Evolutionary conservation across 2,888 invertebrate species (phyloP).

Genomic region (Leucophora obtusa): DNA sequence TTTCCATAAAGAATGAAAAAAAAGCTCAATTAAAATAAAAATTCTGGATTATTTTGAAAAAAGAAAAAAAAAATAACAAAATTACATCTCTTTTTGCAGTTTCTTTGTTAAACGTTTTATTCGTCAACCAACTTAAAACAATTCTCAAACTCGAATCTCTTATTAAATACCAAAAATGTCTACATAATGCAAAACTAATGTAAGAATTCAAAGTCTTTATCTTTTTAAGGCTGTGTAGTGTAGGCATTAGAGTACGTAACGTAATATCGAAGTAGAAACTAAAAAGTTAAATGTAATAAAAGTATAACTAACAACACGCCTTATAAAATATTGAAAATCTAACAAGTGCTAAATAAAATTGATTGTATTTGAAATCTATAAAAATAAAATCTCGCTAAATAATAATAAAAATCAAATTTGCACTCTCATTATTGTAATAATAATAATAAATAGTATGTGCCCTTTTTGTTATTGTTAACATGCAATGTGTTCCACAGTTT

Average conservation of each 20-base stretch:
- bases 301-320: conserved; percentile 22
- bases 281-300: conserved; percentile 27
- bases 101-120: background rate
- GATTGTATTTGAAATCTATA: background rate
- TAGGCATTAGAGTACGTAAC: conserved; percentile 37
- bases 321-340: conserved; percentile 11
- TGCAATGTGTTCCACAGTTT: conserved; percentile 8
- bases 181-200: conserved; percentile 10
- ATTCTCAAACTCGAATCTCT: conserved; percentile 2
- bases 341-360: conserved; percentile 17
- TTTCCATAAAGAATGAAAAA: background rate
- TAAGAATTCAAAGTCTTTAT: conserved; percentile 10
- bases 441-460: conserved; percentile 2
- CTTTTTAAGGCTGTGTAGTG: conserved; percentile 55
- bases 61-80: background rate
- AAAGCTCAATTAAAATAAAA: conserved; percentile 7
- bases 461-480: conserved; percentile 15
- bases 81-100: background rate
- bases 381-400: background rate
- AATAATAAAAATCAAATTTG: conserved; percentile 10
- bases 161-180: background rate
- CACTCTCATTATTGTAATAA: background rate
- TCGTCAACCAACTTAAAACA: background rate
- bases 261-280: conserved; percentile 20
- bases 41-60: background rate